These are phyloP conservation scores for Macquaria ambigua DNA, from an alignment of 2,113 vertebrate species.

Conservation along the genomic window DNA sequence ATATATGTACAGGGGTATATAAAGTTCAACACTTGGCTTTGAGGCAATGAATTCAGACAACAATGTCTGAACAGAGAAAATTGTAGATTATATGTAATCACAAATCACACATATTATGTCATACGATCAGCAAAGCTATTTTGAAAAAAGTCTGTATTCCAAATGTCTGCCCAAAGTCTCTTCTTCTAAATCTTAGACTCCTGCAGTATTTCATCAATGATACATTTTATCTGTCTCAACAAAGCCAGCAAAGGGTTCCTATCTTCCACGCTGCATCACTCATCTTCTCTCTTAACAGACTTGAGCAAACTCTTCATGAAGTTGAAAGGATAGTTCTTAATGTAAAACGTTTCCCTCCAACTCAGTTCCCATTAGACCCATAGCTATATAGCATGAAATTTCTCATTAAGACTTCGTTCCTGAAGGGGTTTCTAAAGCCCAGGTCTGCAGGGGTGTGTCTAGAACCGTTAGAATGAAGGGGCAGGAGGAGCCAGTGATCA, in stretches of 20 bases:
- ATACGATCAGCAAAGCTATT: background rate
- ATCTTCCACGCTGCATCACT: slow-evolving; percentile 22
- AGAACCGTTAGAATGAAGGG: slow-evolving; percentile 17
- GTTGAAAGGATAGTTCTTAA: slow-evolving; percentile 53
- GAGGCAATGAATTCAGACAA: too few species aligned
- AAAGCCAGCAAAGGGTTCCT: slow-evolving; percentile 35
- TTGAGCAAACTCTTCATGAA: slow-evolving; percentile 53
- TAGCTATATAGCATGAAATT: slow-evolving; percentile 56
- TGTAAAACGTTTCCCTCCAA: slow-evolving; percentile 52
- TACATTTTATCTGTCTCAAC: slow-evolving; percentile 33
- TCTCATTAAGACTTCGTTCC: slow-evolving; percentile 56
- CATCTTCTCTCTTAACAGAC: slow-evolving; percentile 44
- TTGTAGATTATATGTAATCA: too few species aligned
- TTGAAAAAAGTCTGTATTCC: background rate
- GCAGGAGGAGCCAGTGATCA: slow-evolving; percentile 24
- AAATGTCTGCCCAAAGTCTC: background rate
- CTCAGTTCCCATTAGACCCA: slow-evolving; percentile 58
- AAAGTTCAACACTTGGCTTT: too few species aligned
- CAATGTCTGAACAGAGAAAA: too few species aligned
- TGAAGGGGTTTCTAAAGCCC: slow-evolving; percentile 23
- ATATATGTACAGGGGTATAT: too few species aligned
- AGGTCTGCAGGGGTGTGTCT: slow-evolving; percentile 1
- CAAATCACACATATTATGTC: background rate
- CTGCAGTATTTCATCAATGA: slow-evolving; percentile 30
- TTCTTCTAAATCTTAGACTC: slow-evolving; percentile 7